These are phyloP conservation scores for Macaca fascicularis DNA, from an alignment of 2,113 vertebrate genomes.

Conservation along the genomic window T2T-MFA8v1.1 NC_088376.1:17349001-17349500, in stretches of 20 bases:
- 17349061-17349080: rapidly evolving
- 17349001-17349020: background rate
- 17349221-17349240: background rate
- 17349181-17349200: background rate
- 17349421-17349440: background rate
- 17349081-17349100: background rate
- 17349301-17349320: background rate
- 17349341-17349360: background rate
- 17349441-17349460: background rate
- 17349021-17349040: background rate
- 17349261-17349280: background rate
- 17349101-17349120: background rate
- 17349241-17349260: background rate
- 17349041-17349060: background rate
- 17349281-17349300: background rate
- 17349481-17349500: background rate
- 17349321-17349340: background rate
- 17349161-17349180: background rate
- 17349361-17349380: background rate
- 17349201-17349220: background rate
- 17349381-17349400: background rate
- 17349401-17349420: background rate
- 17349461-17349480: background rate
- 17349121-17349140: background rate
- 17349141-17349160: rapidly evolving